Conservation (phyloP, 2,888 invertebrate genomes). For the Lutraria lutraria region DNA sequence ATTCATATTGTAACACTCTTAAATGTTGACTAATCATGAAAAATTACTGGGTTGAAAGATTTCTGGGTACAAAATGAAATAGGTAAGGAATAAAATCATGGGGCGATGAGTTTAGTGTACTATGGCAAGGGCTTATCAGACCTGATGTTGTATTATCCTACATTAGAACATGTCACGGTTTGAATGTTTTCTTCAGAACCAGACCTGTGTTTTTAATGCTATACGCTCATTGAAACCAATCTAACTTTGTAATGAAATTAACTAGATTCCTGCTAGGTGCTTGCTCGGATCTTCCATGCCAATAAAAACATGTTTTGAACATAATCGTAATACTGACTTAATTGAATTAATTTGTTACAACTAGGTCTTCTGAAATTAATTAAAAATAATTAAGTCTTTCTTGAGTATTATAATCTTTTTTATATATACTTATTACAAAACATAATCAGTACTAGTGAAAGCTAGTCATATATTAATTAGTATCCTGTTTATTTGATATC, state of each 20-base stretch:
- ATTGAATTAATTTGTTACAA: slow-evolving; percentile 1
- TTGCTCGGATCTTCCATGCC: not conserved
- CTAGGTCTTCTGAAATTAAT: not conserved
- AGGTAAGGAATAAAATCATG: no score
- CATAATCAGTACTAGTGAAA: not conserved
- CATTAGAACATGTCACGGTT: not conserved
- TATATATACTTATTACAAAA: not conserved
- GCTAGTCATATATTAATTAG: no score
- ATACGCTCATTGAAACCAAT: not conserved
- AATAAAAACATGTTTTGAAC: not conserved
- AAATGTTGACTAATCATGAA: slow-evolving; percentile 14
- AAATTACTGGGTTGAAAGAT: slow-evolving; percentile 19
- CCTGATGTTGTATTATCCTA: not conserved
- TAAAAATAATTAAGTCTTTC: not conserved
- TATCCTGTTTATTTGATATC: no score
- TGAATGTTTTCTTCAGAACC: not conserved
- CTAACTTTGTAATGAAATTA: slow-evolving; percentile 24
- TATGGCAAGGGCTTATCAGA: not conserved
- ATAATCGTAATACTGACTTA: not conserved
- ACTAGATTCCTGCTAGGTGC: slow-evolving; percentile 20
- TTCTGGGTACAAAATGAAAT: slow-evolving; percentile 6
- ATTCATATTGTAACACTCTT: slow-evolving; percentile 23
- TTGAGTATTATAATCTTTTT: not conserved
- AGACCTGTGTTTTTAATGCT: not conserved
- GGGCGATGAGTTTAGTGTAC: not conserved